Evolutionary conservation across 2,888 invertebrate genomes (phyloP), one percentile per base, ranked within the genome.

Genomic region (Polydrusus cervinus): DNA sequence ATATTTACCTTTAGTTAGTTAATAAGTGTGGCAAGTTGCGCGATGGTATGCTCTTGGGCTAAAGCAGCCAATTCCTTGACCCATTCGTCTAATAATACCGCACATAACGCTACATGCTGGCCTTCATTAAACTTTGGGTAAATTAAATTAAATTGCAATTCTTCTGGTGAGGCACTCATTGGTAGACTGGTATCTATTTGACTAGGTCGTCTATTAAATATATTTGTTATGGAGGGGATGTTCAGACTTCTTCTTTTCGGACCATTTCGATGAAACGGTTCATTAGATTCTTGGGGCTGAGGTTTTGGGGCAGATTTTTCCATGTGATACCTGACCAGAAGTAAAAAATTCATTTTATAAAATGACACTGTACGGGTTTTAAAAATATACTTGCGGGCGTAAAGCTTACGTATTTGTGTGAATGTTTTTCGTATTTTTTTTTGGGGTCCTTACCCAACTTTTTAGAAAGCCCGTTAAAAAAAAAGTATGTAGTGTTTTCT

Each of bases 11-110:
- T 30, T 45, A 30, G 13, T 82, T 83, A 86, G 76, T 86, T 86
- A 74, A 87, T 83, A 74, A 86, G 81, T 65, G 83, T 85, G 69
- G 88, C 87, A 78, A 92, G 87, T 85, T 91, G 90, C 80, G 90
- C 89, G 78, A 95, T 89, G 7, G 95, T 93, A 86, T 99, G 98
- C 87, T 99, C 98, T 86, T 97, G 96, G 78, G 97, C 94, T 71
- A 99, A 90, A 13, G 98, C 97, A 0, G 98, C 95, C 75, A 99
- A 88, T 88, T 98, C 98, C 86, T 97, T 97, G 0, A 97, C 89
- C 94, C 99, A 97, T 86, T 99, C 98, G 83, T 97, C 97, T 76
- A 98, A 88, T 57, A 99, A 89, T 7, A 99, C 94, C 1, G 97
- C 97, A 83, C 94, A 94, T 77, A 95, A 88, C 0, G 95, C 93